Conservation (phyloP, 2,797 vertebrate genomes). For the Darevskia nairensis region DNA sequence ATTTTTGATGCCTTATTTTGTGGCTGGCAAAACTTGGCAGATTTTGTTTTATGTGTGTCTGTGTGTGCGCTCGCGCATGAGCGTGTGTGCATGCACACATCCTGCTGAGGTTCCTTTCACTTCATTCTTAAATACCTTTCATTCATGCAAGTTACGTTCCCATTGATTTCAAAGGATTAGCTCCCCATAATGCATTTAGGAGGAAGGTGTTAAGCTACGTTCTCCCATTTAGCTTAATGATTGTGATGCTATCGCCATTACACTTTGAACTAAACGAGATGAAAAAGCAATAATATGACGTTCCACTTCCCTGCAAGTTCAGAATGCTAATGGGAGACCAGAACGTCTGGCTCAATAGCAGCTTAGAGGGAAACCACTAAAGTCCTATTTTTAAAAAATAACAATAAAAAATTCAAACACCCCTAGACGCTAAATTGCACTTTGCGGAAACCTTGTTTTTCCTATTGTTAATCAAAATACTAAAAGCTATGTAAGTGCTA, state of each 20-base stretch:
- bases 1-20: not conserved
- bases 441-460: conserved; percentile 61
- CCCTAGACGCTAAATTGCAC: conserved; percentile 65
- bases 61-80: too few relatives aligned
- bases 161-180: not conserved
- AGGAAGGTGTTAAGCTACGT: not conserved
- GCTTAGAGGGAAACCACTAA: conserved; percentile 39
- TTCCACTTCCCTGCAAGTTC: not conserved
- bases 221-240: conserved; percentile 43
- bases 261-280: conserved; percentile 48
- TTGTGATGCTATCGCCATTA: conserved; percentile 35
- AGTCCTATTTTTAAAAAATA: too few relatives aligned
- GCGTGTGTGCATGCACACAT: not conserved
- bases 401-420: conserved; percentile 45
- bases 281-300: conserved; percentile 18
- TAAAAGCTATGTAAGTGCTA: conserved; percentile 57
- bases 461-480: conserved; percentile 70
- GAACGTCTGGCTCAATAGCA: conserved; percentile 1
- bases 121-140: conserved; percentile 24
- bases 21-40: not conserved
- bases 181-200: not conserved
- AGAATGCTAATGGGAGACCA: conserved; percentile 14
- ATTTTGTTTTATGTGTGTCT: not conserved
- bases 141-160: not conserved
- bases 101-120: not conserved